Evolutionary conservation across 2,113 vertebrate genomes (phyloP).

Genomic region (Clarias magur): DNA sequence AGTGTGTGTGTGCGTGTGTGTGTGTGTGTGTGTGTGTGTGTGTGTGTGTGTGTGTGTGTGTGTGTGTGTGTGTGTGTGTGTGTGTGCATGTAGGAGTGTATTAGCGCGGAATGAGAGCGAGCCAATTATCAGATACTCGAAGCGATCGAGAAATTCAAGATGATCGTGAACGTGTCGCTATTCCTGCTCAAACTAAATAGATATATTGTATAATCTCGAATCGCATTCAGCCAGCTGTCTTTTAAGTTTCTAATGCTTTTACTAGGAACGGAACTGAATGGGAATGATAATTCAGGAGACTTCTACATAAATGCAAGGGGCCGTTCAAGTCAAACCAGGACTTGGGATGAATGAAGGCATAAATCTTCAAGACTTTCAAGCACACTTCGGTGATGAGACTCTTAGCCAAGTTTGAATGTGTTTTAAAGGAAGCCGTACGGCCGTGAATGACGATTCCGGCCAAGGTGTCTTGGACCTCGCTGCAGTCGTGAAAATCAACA

Average conservation of each 20-base stretch:
- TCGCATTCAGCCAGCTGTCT: background rate
- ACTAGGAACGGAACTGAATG: background rate
- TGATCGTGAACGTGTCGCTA: background rate
- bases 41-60: background rate
- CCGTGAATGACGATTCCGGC: too few relatives aligned
- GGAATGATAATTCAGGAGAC: background rate
- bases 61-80: background rate
- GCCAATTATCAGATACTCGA: background rate
- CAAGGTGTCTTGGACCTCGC: too few relatives aligned
- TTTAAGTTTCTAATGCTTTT: background rate
- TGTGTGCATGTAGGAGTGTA: background rate
- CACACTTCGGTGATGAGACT: too few relatives aligned
- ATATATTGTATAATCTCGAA: background rate
- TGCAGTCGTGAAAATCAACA: too few relatives aligned
- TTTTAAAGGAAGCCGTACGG: too few relatives aligned
- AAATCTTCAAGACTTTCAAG: too few relatives aligned
- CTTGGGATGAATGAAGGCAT: too few relatives aligned
- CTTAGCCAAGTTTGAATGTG: too few relatives aligned
- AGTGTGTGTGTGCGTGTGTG: background rate
- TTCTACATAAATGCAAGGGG: background rate
- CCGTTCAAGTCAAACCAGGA: too few relatives aligned
- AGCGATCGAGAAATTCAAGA: background rate
- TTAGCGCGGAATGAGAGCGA: background rate
- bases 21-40: background rate
- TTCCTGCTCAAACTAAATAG: background rate